Percentiles rank a stretch among this genome's conserved stretches.
phyloP scores from a whole-genome alignment of 92 coral and sea anemone genomes.

The Galaxea fascicularis region DNA sequence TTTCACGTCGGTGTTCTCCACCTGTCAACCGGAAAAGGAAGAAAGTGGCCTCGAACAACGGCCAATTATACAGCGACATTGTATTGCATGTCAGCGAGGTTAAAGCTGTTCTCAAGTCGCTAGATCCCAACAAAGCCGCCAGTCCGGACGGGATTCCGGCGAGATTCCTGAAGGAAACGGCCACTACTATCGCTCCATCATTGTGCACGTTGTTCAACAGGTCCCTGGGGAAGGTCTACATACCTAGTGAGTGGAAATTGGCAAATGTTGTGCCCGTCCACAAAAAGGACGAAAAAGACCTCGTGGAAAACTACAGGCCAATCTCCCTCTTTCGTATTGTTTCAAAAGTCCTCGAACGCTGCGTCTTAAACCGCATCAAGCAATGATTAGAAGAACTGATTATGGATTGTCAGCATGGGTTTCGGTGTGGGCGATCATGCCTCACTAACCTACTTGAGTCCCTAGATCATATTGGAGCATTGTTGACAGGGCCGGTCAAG shows the following conservation, averaged over 20 bases:
- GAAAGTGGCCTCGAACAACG: not conserved
- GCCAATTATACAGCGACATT: not conserved
- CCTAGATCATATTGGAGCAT: constrained; percentile 30
- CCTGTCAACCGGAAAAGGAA: not conserved
- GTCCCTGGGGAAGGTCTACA: constrained; percentile 24
- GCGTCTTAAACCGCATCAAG: constrained; percentile 38
- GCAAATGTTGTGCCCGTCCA: constrained; percentile 56
- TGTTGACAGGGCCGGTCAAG: too few species aligned
- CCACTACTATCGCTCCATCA: too few species aligned
- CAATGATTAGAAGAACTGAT: too few species aligned
- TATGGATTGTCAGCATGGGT: too few species aligned
- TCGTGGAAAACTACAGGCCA: constrained; percentile 61
- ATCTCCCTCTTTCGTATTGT: constrained; percentile 57
- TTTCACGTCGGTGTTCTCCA: too few species aligned
- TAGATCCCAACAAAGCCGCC: constrained; percentile 44
- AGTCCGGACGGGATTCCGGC: constrained; percentile 57
- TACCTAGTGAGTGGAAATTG: constrained; percentile 59
- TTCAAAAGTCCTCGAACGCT: constrained; percentile 57
- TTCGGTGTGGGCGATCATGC: constrained; percentile 35
- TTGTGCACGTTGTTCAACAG: too few species aligned
- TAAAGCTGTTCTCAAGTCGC: constrained; percentile 20
- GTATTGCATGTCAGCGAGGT: not conserved
- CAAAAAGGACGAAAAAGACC: constrained; percentile 10
- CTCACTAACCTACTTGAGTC: constrained; percentile 30
- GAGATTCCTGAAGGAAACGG: constrained; percentile 3